Conservation (phyloP, 2,888 invertebrate species). For the Artemia sinica region DNA sequence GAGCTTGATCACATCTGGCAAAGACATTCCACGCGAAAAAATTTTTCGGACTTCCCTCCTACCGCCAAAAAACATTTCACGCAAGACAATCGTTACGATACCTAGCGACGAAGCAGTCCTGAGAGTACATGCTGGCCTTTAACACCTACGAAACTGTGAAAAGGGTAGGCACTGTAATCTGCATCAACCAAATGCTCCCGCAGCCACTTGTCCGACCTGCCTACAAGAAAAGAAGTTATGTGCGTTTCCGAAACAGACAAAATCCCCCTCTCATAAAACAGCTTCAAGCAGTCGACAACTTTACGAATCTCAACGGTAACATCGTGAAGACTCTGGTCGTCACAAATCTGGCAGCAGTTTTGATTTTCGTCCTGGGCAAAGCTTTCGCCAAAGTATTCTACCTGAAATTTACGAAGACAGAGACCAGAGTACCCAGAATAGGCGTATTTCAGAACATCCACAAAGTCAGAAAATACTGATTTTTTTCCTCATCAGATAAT, state of each 20-base stretch:
- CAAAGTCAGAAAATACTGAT: not conserved
- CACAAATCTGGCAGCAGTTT: not conserved
- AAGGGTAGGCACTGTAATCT: not conserved
- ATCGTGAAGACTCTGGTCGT: not conserved
- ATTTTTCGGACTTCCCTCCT: not conserved
- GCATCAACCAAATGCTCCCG: not conserved
- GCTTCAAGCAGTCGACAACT: not conserved
- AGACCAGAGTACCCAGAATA: not conserved
- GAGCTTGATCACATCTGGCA: not conserved
- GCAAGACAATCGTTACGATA: not conserved
- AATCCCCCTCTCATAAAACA: not conserved
- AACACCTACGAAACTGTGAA: not conserved
- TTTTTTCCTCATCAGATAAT: not conserved
- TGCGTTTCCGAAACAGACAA: not conserved
- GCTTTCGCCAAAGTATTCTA: not conserved
- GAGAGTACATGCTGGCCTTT: not conserved
- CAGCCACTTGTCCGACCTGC: not conserved
- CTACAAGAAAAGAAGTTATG: not conserved
- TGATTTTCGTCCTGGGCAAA: not conserved
- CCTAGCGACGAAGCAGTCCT: not conserved
- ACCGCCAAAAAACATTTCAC: not conserved
- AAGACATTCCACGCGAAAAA: not conserved
- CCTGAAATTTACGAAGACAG: not conserved
- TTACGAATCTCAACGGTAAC: not conserved
- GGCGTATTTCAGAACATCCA: not conserved